These are phyloP conservation scores for Chymomyza fuscimana DNA, from an alignment of 2,888 invertebrate genomes.

Conservation along the genomic window DNA sequence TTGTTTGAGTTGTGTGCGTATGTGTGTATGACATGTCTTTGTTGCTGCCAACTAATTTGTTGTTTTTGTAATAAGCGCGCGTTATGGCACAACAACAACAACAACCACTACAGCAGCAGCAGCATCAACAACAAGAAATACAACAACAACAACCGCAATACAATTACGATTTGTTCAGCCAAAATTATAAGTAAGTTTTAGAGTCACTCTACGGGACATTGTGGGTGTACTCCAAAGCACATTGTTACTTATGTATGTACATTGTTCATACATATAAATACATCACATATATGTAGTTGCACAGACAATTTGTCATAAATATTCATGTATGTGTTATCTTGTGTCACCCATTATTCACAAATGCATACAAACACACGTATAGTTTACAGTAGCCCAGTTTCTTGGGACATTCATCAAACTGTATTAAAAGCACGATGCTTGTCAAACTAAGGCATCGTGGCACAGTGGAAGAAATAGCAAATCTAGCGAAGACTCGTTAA, in stretches of 20 bases:
- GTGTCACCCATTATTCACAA: not conserved
- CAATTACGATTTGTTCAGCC: conserved; percentile 62
- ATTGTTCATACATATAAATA: conserved; percentile 9
- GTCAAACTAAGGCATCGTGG: conserved; percentile 15
- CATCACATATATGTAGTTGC: conserved; percentile 2
- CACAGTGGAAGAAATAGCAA: not conserved
- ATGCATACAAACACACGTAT: not conserved
- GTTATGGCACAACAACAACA: conserved; percentile 66
- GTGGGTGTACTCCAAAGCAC: not conserved
- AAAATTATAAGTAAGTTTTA: conserved; percentile 70
- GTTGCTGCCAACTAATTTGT: conserved; percentile 8
- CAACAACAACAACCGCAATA: conserved; percentile 53
- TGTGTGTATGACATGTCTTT: conserved; percentile 20
- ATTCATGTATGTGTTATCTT: not conserved
- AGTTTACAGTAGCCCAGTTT: conserved; percentile 28
- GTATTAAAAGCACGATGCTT: conserved; percentile 19
- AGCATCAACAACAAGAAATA: conserved; percentile 37
- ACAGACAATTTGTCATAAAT: not conserved
- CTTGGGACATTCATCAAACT: conserved; percentile 37
- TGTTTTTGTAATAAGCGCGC: conserved; percentile 44
- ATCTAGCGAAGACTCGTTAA: too few species aligned
- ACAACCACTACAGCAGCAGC: conserved; percentile 37
- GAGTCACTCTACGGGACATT: conserved; percentile 12
- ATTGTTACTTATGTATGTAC: not conserved
- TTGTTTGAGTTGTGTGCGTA: conserved; percentile 25